Conservation (phyloP, 37 sponge, comb jelly and placozoan genomes). For the Haliclona indistincta region DNA sequence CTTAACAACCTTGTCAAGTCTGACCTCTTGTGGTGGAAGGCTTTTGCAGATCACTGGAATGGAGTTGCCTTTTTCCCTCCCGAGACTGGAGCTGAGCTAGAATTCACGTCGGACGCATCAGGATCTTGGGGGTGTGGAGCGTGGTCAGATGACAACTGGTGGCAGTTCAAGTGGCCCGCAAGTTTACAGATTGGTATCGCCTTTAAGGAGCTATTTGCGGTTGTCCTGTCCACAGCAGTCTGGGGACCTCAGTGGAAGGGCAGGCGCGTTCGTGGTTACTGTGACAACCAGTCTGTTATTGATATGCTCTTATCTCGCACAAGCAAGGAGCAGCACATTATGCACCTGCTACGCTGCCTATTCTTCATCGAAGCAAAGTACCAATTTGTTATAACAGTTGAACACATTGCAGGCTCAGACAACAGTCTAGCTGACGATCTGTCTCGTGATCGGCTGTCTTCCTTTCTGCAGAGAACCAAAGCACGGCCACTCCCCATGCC, state of each 20-base stretch:
- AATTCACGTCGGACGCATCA: slow-evolving; percentile 50
- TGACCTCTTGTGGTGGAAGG: slow-evolving; percentile 53
- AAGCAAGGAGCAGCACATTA: too few relatives aligned
- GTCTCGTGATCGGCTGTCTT: slow-evolving; percentile 11
- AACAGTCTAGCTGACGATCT: too few relatives aligned
- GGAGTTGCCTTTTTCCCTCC: too few relatives aligned
- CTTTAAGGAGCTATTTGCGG: slow-evolving; percentile 52
- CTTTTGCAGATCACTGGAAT: too few relatives aligned
- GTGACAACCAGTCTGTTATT: too few relatives aligned
- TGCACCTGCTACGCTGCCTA: too few relatives aligned
- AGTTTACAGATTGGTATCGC: slow-evolving; percentile 2
- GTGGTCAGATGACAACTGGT: neutral
- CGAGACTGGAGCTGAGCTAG: slow-evolving; percentile 43
- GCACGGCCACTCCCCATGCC: neutral
- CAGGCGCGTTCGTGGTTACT: too few relatives aligned
- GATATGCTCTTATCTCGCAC: too few relatives aligned
- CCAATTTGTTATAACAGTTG: too few relatives aligned
- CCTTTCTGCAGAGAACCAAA: neutral
- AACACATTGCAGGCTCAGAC: slow-evolving; percentile 42
- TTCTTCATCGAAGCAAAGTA: too few relatives aligned
- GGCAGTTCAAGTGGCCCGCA: too few relatives aligned
- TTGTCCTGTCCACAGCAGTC: slow-evolving; percentile 26
- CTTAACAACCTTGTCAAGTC: slow-evolving; percentile 38
- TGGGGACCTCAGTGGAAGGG: too few relatives aligned
- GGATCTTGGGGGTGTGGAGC: slow-evolving; percentile 63